These are phyloP conservation scores for Hirudo medicinalis DNA, from an alignment of 1,140 invertebrate genomes.

Conservation along the genomic window DNA sequence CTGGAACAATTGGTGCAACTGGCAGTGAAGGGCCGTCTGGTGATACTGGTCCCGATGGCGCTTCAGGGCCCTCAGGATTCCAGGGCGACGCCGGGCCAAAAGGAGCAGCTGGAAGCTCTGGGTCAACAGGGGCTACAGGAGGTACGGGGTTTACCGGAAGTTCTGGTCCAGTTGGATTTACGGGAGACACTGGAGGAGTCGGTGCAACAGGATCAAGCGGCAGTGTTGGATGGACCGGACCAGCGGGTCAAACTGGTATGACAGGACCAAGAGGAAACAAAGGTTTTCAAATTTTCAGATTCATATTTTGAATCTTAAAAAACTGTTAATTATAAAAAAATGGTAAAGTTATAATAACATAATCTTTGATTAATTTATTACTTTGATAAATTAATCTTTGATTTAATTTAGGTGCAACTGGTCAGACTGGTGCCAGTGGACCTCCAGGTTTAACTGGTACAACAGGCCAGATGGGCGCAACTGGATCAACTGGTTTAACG, in stretches of 20 bases:
- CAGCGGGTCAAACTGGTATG: neutral
- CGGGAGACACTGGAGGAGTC: slow-evolving; percentile 11
- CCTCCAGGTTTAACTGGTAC: neutral
- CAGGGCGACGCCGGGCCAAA: neutral
- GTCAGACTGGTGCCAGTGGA: slow-evolving; percentile 5
- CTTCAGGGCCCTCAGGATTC: neutral
- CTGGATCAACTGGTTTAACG: neutral
- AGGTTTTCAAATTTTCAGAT: neutral
- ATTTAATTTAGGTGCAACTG: neutral
- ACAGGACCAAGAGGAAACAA: slow-evolving; percentile 10
- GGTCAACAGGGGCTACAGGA: neutral
- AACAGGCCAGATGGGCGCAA: neutral
- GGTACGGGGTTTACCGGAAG: slow-evolving; percentile 15
- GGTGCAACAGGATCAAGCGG: slow-evolving; percentile 1
- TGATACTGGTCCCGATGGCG: neutral
- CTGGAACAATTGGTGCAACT: neutral
- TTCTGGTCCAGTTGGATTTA: slow-evolving; percentile 5
- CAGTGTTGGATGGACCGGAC: neutral
- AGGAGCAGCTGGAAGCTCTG: neutral
- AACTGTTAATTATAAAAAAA: too few relatives aligned
- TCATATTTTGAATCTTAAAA: too few relatives aligned
- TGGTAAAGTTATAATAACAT: too few relatives aligned
- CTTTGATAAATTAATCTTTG: too few relatives aligned
- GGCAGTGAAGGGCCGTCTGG: neutral
- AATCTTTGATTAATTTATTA: too few relatives aligned